Evolutionary conservation across 2,888 invertebrate genomes (phyloP).

Genomic region (Hymenopus coronatus): DNA sequence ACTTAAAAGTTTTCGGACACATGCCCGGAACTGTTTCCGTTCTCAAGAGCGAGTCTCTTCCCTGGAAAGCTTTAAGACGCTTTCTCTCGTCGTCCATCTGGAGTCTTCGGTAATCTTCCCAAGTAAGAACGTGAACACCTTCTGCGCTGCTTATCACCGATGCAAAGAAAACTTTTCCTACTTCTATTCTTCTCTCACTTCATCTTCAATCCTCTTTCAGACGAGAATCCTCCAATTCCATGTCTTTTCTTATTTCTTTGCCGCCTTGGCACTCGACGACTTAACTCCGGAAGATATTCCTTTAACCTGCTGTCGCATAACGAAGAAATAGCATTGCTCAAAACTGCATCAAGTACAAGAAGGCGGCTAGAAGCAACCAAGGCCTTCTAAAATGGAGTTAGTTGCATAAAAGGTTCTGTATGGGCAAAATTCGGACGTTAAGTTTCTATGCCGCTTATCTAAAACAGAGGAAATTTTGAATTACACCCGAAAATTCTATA

Average conservation of each 20-base stretch:
- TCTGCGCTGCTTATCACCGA: conserved; percentile 1
- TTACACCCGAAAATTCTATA: no score
- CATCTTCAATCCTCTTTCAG: conserved; percentile 17
- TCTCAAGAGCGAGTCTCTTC: background rate
- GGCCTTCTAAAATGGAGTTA: no score
- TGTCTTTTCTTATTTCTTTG: background rate
- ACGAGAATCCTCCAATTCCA: background rate
- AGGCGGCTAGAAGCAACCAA: no score
- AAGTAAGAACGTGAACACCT: background rate
- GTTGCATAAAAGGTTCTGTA: no score
- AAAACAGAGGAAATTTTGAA: no score
- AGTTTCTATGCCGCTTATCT: no score
- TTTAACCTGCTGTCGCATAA: background rate
- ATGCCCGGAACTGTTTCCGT: background rate
- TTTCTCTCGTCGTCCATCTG: background rate
- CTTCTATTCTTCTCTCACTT: conserved; percentile 2
- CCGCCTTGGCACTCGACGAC: background rate
- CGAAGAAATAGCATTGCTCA: background rate
- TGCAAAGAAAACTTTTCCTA: conserved; percentile 16
- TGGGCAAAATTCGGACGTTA: no score
- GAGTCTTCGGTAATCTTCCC: background rate
- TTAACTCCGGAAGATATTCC: background rate
- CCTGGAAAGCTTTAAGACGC: background rate
- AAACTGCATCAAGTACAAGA: background rate
- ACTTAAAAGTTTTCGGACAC: background rate